Evolutionary conservation across 2,888 invertebrate genomes (phyloP).

Genomic region (Minunthozetes semirufus): DNA sequence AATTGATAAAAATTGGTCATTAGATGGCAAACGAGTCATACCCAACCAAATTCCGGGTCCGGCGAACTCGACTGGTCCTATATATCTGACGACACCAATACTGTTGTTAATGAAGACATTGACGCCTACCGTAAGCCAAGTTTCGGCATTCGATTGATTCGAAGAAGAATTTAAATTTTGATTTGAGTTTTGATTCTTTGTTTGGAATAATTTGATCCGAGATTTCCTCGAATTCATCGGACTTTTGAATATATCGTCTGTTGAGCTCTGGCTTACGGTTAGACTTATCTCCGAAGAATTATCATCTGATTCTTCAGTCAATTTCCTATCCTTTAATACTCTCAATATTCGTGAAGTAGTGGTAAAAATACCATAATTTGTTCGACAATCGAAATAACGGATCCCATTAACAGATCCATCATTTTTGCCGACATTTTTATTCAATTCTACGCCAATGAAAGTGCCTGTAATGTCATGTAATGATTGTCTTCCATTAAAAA

Average conservation of each 20-base stretch:
- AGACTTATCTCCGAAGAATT: conserved; percentile 41
- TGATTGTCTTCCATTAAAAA: too few relatives aligned
- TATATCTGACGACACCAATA: conserved; percentile 44
- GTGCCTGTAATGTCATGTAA: conserved; percentile 44
- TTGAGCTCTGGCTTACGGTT: conserved; percentile 41
- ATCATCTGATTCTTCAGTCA: conserved; percentile 36
- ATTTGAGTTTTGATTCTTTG: conserved; percentile 3
- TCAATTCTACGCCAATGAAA: conserved; percentile 53
- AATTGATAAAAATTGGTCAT: neutral
- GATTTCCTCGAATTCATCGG: neutral
- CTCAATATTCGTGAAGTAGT: conserved; percentile 47
- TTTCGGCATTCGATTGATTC: conserved; percentile 37
- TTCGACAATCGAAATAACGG: conserved; percentile 51
- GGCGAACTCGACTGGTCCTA: conserved; percentile 52
- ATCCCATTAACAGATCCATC: conserved; percentile 52
- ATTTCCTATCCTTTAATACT: conserved; percentile 40
- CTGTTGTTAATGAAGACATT: conserved; percentile 52
- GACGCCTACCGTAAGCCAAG: conserved; percentile 49
- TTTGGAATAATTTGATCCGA: neutral
- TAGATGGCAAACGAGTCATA: neutral
- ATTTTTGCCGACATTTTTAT: conserved; percentile 51
- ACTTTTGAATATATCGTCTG: conserved; percentile 35
- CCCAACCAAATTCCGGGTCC: conserved; percentile 51
- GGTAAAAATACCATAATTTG: conserved; percentile 52
- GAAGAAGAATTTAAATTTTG: neutral